Evolutionary conservation across 2,113 vertebrate genomes (phyloP).

Genomic region (Grallaria varia): DNA sequence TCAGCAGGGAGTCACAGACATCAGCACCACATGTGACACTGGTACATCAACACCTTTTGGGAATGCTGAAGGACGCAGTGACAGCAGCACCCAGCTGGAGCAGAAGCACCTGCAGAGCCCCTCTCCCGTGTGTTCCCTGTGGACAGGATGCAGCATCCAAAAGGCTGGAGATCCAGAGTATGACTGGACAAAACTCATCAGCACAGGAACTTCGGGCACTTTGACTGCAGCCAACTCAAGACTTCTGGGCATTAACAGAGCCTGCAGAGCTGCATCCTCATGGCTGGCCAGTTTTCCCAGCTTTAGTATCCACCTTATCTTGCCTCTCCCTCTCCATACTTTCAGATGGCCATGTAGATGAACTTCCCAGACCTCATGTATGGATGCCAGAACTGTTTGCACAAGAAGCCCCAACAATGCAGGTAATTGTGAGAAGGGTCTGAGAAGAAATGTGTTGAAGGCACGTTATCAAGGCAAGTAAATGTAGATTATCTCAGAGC

Average conservation of each 20-base stretch:
- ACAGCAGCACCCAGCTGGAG: neutral
- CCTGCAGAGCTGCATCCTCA: neutral
- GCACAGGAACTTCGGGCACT: neutral
- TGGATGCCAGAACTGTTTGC: neutral
- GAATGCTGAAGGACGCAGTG: neutral
- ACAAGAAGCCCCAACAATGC: neutral
- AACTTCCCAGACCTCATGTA: neutral
- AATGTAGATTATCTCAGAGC: neutral
- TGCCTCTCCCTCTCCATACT: neutral
- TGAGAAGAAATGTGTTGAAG: neutral
- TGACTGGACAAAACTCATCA: neutral
- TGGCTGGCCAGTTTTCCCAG: neutral
- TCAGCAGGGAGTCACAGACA: neutral
- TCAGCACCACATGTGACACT: neutral
- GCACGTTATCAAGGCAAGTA: neutral
- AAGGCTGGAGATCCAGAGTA: neutral
- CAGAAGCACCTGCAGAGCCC: neutral
- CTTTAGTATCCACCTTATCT: neutral
- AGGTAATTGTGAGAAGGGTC: neutral
- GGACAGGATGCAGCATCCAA: neutral
- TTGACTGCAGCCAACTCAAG: neutral
- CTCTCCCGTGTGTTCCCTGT: rapidly evolving
- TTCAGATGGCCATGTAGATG: neutral
- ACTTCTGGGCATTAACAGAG: neutral
- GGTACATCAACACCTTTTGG: neutral